Evolutionary conservation across 2,797 vertebrate genomes (phyloP), one percentile per base, ranked within the genome.

Genomic region (Gobionotothen gibberifrons): DNA sequence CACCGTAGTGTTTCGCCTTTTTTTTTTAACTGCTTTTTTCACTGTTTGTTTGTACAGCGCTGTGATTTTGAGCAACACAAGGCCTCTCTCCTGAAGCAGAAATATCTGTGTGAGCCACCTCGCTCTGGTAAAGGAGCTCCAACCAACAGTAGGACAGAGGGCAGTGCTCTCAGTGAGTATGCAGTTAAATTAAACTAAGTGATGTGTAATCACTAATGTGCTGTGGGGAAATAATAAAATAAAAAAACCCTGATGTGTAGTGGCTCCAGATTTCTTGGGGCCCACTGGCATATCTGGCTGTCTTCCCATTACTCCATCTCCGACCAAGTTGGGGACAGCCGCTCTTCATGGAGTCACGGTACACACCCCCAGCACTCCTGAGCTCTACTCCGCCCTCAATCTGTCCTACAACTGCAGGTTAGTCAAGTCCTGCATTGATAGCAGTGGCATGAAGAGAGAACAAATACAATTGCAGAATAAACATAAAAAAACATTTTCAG

Each of bases 321-420:
- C 91, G 53, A 66, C 63, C 0, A 72, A 69, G 65, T 87, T 74
- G 0, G 79, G 74, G 32, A 46, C 77, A 1, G 11, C 58, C 2
- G 19, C 67, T 5, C 26, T 56, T 17, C 53, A 56, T 40, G 82
- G 52, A 79, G 66, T 81, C 71, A 40, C 82, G 73, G 78, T 88
- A 89, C 75, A 72, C 40, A 93, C 92, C 15, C 94, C 95, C 17
- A 93, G 83, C 82, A 95, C 93, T 43, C 93, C 94, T 22, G 93
- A 94, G 69, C 93, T 95, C 59, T 95, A 93, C 82, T 87, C 90
- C 14, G 86, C 81, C 39, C 92, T 94, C 44, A 89, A 77, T 52
- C 88, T 94, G 14, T 74, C 91, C 3, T 85, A 90, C 78, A 65
- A 17, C 73, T 32, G 49, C 85, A 90, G 90, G 93, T 93, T 36